These are phyloP conservation scores for Diorhabda carinulata DNA, from an alignment of 1,140 invertebrate species.

Conservation along the genomic window DNA sequence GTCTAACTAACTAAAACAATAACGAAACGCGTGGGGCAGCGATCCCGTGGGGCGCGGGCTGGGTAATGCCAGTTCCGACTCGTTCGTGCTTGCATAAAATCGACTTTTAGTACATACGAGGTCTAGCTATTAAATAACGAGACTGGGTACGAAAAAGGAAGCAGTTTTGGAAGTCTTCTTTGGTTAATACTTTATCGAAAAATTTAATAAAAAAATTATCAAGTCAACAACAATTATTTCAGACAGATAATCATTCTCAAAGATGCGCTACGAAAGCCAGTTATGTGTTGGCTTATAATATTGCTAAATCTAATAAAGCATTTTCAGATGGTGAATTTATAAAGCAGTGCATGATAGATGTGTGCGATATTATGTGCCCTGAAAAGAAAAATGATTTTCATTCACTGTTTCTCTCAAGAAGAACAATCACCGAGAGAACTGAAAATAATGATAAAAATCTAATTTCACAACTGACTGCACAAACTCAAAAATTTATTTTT, in stretches of 20 bases:
- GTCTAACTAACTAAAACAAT: no score
- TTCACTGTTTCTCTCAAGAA: conserved; percentile 33
- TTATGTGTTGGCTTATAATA: conserved; percentile 1
- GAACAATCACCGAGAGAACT: conserved; percentile 38
- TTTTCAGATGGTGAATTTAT: conserved; percentile 16
- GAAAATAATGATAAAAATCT: conserved; percentile 32
- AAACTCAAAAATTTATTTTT: not conserved
- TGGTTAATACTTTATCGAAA: no score
- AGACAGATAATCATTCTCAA: not conserved
- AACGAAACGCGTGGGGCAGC: no score
- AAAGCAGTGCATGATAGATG: conserved; percentile 8
- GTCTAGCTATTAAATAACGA: no score
- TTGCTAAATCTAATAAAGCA: conserved; percentile 16
- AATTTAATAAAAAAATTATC: no score
- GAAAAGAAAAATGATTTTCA: conserved; percentile 23
- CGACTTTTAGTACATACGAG: no score
- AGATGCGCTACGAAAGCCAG: not conserved
- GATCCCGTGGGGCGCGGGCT: no score
- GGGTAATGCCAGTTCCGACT: no score
- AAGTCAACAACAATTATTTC: no score
- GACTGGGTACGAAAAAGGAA: no score
- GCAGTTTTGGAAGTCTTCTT: no score
- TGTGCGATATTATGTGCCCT: conserved; percentile 8
- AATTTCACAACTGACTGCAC: not conserved
- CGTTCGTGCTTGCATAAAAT: no score